A percentile compares a stretch with the other conserved stretches of the same genome.
Conservation (phyloP, 2,113 vertebrate genomes). For the Orycteropus afer region DNA sequence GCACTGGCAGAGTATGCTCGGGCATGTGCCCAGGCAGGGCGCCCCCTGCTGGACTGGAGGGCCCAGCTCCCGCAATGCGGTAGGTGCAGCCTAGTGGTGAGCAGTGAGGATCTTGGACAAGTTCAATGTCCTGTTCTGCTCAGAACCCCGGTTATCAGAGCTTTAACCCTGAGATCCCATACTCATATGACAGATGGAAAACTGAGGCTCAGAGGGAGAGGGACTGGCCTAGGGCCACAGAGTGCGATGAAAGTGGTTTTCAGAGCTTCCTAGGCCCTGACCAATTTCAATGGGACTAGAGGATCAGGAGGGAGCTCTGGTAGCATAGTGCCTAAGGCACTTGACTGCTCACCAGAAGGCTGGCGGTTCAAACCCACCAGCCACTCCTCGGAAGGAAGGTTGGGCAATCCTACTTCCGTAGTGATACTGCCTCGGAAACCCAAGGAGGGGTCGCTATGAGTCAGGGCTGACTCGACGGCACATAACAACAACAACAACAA, state of each 20-base stretch:
- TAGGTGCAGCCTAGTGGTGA: conserved; percentile 79
- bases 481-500: too few relatives aligned
- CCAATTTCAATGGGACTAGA: not conserved
- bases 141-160: not conserved
- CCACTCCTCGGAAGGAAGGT: too few relatives aligned
- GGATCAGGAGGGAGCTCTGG: not conserved
- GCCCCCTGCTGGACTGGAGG: conserved; percentile 93
- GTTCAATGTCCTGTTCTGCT: not conserved
- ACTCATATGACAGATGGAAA: not conserved
- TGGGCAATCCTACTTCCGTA: too few relatives aligned
- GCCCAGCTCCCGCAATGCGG: conserved; percentile 90
- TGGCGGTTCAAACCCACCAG: too few relatives aligned
- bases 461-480: not conserved
- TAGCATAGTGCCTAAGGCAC: too few relatives aligned
- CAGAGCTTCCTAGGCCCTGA: not conserved
- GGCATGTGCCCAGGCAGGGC: conserved; percentile 94
- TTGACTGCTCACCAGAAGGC: too few relatives aligned
- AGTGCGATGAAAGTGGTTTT: not conserved
- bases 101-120: not conserved
- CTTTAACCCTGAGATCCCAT: not conserved
- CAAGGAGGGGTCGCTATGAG: not conserved
- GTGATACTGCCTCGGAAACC: not conserved
- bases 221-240: too few relatives aligned
- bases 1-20: conserved; percentile 95
- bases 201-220: not conserved